These are phyloP conservation scores for Cirrhinus mrigala DNA, from an alignment of 2,797 vertebrate genomes.

Conservation along the genomic window DNA sequence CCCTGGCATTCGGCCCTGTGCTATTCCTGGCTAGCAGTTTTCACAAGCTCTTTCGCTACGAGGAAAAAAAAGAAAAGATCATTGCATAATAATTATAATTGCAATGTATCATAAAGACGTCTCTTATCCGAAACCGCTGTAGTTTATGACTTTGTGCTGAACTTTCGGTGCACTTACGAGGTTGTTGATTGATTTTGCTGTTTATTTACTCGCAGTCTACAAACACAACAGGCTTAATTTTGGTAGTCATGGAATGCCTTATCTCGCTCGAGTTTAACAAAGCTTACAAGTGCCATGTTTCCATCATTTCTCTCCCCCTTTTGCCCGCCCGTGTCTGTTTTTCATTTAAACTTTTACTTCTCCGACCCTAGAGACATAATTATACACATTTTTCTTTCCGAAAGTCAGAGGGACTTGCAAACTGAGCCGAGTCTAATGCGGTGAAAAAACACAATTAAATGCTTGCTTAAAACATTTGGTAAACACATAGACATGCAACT, in stretches of 20 bases:
- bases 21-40: conserved; percentile 67
- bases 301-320: conserved; percentile 42
- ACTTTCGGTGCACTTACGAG: conserved; percentile 1
- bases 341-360: conserved; percentile 65
- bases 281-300: conserved; percentile 52
- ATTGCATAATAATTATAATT: conserved; percentile 17
- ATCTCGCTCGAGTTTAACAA: conserved; percentile 50
- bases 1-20: conserved; percentile 74
- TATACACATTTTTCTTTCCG: conserved; percentile 65
- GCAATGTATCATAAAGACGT: background rate
- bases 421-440: conserved; percentile 46
- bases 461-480: conserved; percentile 49
- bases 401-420: conserved; percentile 49
- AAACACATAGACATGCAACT: conserved; percentile 5
- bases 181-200: conserved; percentile 2
- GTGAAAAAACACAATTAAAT: conserved; percentile 43
- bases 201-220: conserved; percentile 33
- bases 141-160: conserved; percentile 32
- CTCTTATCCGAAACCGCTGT: background rate
- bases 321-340: conserved; percentile 55
- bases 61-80: background rate
- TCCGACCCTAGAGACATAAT: conserved; percentile 65
- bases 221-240: conserved; percentile 40
- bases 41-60: conserved; percentile 2
- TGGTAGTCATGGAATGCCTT: conserved; percentile 25